These are phyloP conservation scores for Lottia gigantea DNA, from an alignment of 2,888 invertebrate species.

Conservation along the genomic window DNA sequence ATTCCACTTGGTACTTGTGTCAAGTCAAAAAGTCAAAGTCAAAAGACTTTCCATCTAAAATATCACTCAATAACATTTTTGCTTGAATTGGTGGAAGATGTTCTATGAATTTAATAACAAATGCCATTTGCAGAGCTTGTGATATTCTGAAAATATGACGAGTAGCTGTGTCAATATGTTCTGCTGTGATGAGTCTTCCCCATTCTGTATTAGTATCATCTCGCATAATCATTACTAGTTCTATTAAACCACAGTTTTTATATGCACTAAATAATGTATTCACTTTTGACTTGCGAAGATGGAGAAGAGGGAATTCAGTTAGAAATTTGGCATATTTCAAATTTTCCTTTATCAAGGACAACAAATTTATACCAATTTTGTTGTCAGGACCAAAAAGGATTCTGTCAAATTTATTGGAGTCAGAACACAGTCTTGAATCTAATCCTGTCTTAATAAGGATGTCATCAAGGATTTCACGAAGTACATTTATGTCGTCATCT, in stretches of 20 bases:
- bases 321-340: not conserved
- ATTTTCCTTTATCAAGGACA: not conserved
- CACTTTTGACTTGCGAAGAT: slow-evolving; percentile 13
- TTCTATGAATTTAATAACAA: slow-evolving; percentile 7
- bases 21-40: no score
- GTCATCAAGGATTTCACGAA: slow-evolving; percentile 18
- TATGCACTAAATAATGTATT: slow-evolving; percentile 7
- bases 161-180: slow-evolving; percentile 9
- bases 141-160: slow-evolving; percentile 9
- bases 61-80: not conserved
- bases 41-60: not conserved
- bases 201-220: slow-evolving; percentile 1
- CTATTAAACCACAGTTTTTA: slow-evolving; percentile 5
- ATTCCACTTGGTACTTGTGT: not conserved
- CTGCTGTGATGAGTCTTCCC: not conserved
- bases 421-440: not conserved
- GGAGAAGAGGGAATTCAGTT: slow-evolving; percentile 13
- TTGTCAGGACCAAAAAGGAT: slow-evolving; percentile 13
- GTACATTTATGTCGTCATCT: slow-evolving; percentile 28
- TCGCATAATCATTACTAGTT: not conserved
- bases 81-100: not conserved
- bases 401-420: not conserved
- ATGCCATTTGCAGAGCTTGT: slow-evolving; percentile 1
- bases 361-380: slow-evolving; percentile 12
- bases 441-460: slow-evolving; percentile 8